Evolutionary conservation across 2,113 vertebrate genomes (phyloP), one percentile per base, ranked within the genome.

Genomic region (Eulemur macaco): DNA sequence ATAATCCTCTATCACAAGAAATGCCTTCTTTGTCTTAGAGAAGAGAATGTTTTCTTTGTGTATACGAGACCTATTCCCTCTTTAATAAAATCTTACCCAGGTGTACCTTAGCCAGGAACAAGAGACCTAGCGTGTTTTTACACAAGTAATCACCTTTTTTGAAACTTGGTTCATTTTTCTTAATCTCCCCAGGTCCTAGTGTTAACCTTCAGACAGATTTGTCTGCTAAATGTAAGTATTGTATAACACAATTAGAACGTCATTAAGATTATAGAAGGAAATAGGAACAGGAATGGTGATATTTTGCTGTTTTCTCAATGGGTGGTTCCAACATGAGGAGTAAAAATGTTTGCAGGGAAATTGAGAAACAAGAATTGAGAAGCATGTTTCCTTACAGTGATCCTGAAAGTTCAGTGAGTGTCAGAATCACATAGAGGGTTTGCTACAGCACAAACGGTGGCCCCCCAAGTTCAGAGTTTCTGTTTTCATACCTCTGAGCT

Each of bases 81-180:
- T 96, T 98, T 98, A 98, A 98, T 98, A 98, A 98, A 97, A 95
- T 91, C 98, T 98, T 96, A 98, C 98, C 98, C 97, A 90, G 52
- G 98, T 99, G 98, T 98, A 97, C 95, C 98, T 98, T 98, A 96
- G 97, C 74, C 82, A 96, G 76, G 81, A 98, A 98, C 97, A 98
- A 97, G 97, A 97, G 97, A 98, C 89, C 97, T 96, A 98, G 98
- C 97, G 97, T 98, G 98, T 98, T 99, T 99, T 99, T 97, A 97
- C 94, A 97, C 96, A 98, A 97, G 98, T 98, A 99, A 99, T 99
- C 98, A 98, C 98, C 98, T 98, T 97, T 98, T 98, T 99, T 98
- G 98, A 99, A 99, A 98, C 95, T 96, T 96, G 94, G 95, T 98
- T 98, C 95, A 98, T 99, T 99, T 99, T 99, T 99, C 98, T 99